phyloP scores from a whole-genome alignment of 2,797 vertebrate genomes.

The Chelon labrosus region DNA sequence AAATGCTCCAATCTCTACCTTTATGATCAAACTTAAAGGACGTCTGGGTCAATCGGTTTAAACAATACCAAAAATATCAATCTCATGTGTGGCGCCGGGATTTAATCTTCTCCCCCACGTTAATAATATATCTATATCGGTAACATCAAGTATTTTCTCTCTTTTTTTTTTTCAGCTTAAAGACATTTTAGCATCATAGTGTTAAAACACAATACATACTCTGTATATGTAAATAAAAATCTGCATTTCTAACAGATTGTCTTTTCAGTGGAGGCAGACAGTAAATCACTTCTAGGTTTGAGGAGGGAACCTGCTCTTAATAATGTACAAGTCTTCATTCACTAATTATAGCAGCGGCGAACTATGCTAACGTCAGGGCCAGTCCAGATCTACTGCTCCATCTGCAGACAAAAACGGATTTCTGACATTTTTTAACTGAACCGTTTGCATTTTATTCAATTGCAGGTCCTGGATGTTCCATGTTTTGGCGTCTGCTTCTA shows the following conservation, averaged over 20 bases:
- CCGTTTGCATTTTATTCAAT: slow-evolving; percentile 4
- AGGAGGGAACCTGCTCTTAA: slow-evolving; percentile 54
- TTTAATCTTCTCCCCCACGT: slow-evolving; percentile 24
- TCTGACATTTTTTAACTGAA: slow-evolving; percentile 1
- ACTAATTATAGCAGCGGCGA: slow-evolving; percentile 50
- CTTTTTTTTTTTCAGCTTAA: slow-evolving; percentile 25
- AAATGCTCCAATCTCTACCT: slow-evolving; percentile 32
- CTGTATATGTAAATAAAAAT: slow-evolving; percentile 57
- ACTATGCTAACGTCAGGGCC: slow-evolving; percentile 16
- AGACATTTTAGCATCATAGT: slow-evolving; percentile 51
- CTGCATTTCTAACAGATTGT: slow-evolving; percentile 44
- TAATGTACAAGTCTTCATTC: slow-evolving; percentile 48
- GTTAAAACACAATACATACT: slow-evolving; percentile 69
- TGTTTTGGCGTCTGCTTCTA: slow-evolving; percentile 1
- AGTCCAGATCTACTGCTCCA: slow-evolving; percentile 15
- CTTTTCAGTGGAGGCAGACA: slow-evolving; percentile 28
- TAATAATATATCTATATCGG: slow-evolving; percentile 43
- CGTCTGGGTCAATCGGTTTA: slow-evolving; percentile 10
- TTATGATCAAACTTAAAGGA: slow-evolving; percentile 15
- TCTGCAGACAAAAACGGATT: slow-evolving; percentile 6
- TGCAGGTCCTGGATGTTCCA: not conserved
- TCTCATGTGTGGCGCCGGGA: slow-evolving; percentile 44
- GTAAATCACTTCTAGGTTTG: slow-evolving; percentile 29
- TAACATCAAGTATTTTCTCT: slow-evolving; percentile 57
- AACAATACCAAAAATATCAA: slow-evolving; percentile 55